Evolutionary conservation across 2,888 invertebrate species (phyloP).

Genomic region (Anticlea derivata): DNA sequence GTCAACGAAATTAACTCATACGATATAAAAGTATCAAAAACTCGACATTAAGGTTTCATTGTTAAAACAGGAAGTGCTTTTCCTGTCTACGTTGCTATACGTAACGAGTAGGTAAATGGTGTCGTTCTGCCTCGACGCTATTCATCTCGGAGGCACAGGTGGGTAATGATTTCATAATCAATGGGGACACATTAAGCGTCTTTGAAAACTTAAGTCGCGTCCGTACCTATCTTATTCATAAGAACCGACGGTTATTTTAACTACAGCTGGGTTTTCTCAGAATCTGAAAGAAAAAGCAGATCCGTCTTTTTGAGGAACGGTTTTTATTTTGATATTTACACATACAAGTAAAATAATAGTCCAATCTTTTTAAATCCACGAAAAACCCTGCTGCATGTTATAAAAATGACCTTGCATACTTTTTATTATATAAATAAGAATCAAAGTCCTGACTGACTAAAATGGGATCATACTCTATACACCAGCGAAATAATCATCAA

Average conservation of each 20-base stretch:
- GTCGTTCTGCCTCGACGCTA: background rate
- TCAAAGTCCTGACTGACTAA: no score
- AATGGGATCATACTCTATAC: no score
- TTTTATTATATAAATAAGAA: no score
- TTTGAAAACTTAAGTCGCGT: background rate
- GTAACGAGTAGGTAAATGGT: no score
- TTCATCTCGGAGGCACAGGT: background rate
- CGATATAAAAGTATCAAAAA: no score
- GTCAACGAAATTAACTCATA: no score
- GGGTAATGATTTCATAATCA: background rate
- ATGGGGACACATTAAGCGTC: background rate
- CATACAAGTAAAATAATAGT: no score
- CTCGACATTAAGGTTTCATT: no score
- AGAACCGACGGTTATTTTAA: background rate
- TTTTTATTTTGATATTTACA: background rate
- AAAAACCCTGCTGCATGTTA: slow-evolving; percentile 1
- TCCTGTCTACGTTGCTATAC: no score
- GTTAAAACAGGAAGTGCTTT: no score
- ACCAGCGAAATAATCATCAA: no score
- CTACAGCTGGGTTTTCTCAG: background rate
- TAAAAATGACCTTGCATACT: background rate
- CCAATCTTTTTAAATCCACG: background rate
- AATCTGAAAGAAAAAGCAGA: slow-evolving; percentile 1
- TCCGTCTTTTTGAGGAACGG: background rate
- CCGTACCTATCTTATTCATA: background rate